phyloP scores from a whole-genome alignment of 2,113 vertebrate genomes.

The Apteryx owenii region DNA sequence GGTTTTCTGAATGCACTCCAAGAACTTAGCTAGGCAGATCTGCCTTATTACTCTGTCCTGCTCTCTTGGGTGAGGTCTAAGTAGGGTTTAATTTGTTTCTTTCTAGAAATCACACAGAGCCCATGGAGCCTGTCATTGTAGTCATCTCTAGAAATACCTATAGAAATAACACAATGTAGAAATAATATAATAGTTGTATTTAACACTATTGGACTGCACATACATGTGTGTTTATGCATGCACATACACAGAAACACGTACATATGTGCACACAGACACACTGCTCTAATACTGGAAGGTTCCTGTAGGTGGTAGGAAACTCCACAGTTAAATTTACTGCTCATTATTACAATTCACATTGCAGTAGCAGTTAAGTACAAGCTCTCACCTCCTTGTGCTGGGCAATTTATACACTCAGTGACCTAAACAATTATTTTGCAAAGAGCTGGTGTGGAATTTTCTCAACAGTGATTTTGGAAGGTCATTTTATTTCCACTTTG shows the following conservation, averaged over 20 bases:
- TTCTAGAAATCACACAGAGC: not conserved
- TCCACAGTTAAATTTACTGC: not conserved
- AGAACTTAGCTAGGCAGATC: not conserved
- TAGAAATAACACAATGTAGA: not conserved
- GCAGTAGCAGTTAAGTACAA: not conserved
- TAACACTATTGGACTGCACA: not conserved
- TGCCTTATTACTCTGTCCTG: not conserved
- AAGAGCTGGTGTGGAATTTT: not conserved
- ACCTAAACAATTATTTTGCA: not conserved
- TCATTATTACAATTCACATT: not conserved
- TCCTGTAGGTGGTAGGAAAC: conserved; percentile 2
- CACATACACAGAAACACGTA: not conserved
- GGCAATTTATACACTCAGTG: fast-evolving
- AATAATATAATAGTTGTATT: not conserved
- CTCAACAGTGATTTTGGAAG: not conserved
- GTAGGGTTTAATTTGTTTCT: not conserved
- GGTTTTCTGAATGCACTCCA: not conserved
- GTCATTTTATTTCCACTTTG: not conserved
- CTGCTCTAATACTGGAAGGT: not conserved
- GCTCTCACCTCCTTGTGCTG: not conserved
- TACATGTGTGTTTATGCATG: too few species aligned
- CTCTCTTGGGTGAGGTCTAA: not conserved
- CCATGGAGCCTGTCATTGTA: not conserved
- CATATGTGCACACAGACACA: not conserved
- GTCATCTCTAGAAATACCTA: not conserved